Evolutionary conservation across 2,888 invertebrate genomes (phyloP).

Genomic region (Eurois occulta): DNA sequence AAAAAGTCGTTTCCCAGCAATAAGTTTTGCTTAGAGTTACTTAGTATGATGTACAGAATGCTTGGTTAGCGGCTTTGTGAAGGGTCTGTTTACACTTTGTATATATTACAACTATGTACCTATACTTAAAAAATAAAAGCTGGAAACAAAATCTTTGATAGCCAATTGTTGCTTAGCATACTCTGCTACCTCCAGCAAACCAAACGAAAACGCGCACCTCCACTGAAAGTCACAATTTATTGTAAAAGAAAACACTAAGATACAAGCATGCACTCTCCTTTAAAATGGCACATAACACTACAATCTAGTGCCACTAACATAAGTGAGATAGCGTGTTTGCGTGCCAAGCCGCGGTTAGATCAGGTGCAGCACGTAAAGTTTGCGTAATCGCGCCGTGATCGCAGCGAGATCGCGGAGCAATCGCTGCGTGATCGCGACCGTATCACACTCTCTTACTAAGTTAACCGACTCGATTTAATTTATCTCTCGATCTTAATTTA

Average conservation of each 20-base stretch:
- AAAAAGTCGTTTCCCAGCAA: too few relatives aligned
- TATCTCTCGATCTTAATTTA: conserved; percentile 57
- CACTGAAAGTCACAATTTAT: background rate
- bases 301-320: conserved; percentile 18
- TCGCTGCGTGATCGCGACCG: conserved; percentile 51
- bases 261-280: conserved; percentile 14
- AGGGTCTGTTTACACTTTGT: background rate
- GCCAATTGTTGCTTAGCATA: background rate
- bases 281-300: conserved; percentile 28
- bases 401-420: conserved; percentile 33
- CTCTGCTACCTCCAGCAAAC: background rate
- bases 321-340: conserved; percentile 56
- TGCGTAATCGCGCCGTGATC: conserved; percentile 40
- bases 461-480: conserved; percentile 52
- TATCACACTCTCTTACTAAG: conserved; percentile 43
- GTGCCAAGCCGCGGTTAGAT: conserved; percentile 38
- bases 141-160: background rate
- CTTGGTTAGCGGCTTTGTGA: too few relatives aligned
- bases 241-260: conserved; percentile 14
- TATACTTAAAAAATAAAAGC: too few relatives aligned
- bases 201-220: background rate
- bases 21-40: too few relatives aligned
- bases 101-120: too few relatives aligned
- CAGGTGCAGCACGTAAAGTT: conserved; percentile 43
- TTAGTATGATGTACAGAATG: too few relatives aligned